phyloP scores from a whole-genome alignment of 2,888 invertebrate species.

The Cantharis flavilabris region DNA sequence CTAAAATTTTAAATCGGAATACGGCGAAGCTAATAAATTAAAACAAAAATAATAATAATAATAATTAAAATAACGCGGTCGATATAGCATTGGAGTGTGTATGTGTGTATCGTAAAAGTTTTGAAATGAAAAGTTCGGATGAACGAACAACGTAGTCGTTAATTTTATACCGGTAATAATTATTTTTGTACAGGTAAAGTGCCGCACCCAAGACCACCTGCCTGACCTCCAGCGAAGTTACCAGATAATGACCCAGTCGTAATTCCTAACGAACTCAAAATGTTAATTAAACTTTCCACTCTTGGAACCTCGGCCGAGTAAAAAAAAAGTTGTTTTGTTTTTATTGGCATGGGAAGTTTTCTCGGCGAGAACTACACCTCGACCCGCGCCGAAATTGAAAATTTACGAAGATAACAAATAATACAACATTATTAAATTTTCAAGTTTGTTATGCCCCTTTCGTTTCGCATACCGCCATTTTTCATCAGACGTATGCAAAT shows the following conservation, averaged over 20 bases:
- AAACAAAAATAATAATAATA: background rate
- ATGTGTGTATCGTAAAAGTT: background rate
- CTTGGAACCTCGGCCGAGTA: background rate
- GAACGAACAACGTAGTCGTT: slow-evolving; percentile 5
- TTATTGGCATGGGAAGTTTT: background rate
- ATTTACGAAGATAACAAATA: background rate
- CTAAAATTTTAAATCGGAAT: background rate
- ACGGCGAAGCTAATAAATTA: background rate
- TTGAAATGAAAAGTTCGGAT: slow-evolving; percentile 1
- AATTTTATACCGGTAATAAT: slow-evolving; percentile 26
- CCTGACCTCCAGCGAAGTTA: slow-evolving; percentile 47
- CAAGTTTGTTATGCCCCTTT: background rate
- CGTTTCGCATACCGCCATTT: slow-evolving; percentile 16
- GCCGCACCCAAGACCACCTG: slow-evolving; percentile 50
- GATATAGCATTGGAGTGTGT: background rate
- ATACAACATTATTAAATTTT: background rate
- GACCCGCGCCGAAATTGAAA: background rate
- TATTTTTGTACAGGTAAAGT: slow-evolving; percentile 33
- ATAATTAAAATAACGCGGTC: background rate
- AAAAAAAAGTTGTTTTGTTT: background rate
- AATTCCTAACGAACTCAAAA: slow-evolving; percentile 22
- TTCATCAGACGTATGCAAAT: slow-evolving; percentile 22
- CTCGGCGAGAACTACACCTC: background rate
- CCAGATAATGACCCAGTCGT: slow-evolving; percentile 45
- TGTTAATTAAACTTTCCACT: slow-evolving; percentile 2